These are phyloP conservation scores for Aphidius gifuensis DNA, from an alignment of 1,140 invertebrate species.

Conservation along the genomic window DNA sequence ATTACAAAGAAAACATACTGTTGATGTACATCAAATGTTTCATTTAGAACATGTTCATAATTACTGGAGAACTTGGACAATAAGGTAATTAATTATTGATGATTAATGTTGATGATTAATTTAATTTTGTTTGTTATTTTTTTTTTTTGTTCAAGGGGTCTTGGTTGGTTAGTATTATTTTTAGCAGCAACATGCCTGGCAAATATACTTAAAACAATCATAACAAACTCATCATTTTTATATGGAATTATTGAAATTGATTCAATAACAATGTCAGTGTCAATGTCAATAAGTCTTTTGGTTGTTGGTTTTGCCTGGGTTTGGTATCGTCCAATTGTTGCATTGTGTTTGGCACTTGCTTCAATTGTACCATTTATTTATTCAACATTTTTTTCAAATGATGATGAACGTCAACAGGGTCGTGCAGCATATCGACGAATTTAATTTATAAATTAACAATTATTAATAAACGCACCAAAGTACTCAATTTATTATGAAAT, in stretches of 20 bases:
- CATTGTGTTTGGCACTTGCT: conserved; percentile 61
- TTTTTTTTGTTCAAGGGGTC: conserved; percentile 52
- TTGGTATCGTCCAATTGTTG: conserved; percentile 67
- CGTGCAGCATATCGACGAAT: conserved; percentile 42
- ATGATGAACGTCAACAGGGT: conserved; percentile 33
- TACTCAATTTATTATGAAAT: too few relatives aligned
- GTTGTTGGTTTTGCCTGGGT: conserved; percentile 72
- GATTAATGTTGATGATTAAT: not conserved
- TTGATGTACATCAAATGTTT: conserved; percentile 66
- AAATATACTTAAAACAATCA: conserved; percentile 58
- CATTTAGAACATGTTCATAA: conserved; percentile 60
- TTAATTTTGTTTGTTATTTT: conserved; percentile 16
- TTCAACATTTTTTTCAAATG: conserved; percentile 43
- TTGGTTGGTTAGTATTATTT: conserved; percentile 68
- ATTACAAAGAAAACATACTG: conserved; percentile 61
- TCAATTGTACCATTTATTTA: conserved; percentile 63
- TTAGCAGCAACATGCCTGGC: conserved; percentile 65
- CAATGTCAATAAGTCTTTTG: conserved; percentile 66
- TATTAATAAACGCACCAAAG: too few relatives aligned
- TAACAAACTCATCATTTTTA: conserved; percentile 46
- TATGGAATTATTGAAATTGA: conserved; percentile 50
- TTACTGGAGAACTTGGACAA: conserved; percentile 52
- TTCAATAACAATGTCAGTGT: conserved; percentile 64
- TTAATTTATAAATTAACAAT: too few relatives aligned
- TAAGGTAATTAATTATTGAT: conserved; percentile 37